These are phyloP conservation scores for Umimayanthus chanpuru DNA, from an alignment of 92 coral and sea anemone genomes.

Conservation along the genomic window DNA sequence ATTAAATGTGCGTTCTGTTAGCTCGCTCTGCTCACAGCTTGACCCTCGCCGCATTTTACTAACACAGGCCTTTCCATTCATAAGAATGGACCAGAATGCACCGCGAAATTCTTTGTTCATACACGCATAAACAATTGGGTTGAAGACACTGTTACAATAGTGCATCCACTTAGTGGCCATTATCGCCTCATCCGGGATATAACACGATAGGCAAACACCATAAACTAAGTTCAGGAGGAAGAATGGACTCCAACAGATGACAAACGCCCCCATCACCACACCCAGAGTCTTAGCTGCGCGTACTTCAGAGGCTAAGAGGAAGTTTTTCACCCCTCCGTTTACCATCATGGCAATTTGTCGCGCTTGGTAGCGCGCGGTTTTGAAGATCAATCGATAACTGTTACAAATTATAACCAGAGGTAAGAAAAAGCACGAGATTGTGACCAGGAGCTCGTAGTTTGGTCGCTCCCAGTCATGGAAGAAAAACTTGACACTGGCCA, in stretches of 20 bases:
- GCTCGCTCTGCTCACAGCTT: conserved; percentile 36
- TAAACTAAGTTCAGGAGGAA: conserved; percentile 77
- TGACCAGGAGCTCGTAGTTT: conserved; percentile 78
- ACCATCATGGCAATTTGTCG: conserved; percentile 88
- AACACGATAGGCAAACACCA: conserved; percentile 67
- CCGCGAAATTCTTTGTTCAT: conserved; percentile 90
- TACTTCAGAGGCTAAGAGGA: conserved; percentile 87
- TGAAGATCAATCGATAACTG: conserved; percentile 83
- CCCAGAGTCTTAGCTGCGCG: conserved; percentile 93
- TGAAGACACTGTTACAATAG: conserved; percentile 81
- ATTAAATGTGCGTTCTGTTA: conserved; percentile 22
- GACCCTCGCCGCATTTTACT: conserved; percentile 4
- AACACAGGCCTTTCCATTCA: conserved; percentile 63
- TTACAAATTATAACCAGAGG: conserved; percentile 82
- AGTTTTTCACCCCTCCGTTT: conserved; percentile 87
- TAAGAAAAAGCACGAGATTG: conserved; percentile 77
- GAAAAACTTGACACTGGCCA: conserved; percentile 72
- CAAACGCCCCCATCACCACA: conserved; percentile 93
- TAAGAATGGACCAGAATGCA: conserved; percentile 72
- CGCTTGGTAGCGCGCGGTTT: conserved; percentile 92
- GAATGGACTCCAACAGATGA: conserved; percentile 92
- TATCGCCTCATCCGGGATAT: conserved; percentile 60
- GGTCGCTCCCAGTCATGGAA: conserved; percentile 71
- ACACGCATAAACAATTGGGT: conserved; percentile 92
- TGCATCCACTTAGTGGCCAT: conserved; percentile 97